Evolutionary conservation across 2,888 invertebrate genomes (phyloP), one percentile per base, ranked within the genome.

Genomic region (Platypus cylindrus): DNA sequence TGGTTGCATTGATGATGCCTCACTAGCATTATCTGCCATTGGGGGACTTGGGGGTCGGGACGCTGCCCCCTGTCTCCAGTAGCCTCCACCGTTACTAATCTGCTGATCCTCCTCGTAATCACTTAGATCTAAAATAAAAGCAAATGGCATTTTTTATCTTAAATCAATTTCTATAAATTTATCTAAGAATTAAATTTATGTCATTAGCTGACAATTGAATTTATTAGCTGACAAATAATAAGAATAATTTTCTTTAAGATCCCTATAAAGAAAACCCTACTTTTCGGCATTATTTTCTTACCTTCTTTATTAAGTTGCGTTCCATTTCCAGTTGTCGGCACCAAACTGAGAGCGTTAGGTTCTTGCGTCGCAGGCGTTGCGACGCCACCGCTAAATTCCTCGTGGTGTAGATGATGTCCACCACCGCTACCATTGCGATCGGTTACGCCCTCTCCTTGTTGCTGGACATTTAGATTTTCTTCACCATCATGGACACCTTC

Each of bases 21-120:
- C 59, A 66, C 75, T 64, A 68, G 71, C 62, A 61, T 70, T 66
- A 63, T 75, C 73, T 45, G 64, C 63, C 60, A 64, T 65, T 45
- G 46, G 67, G 39, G 65, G 63, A 48, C 61, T 60, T 32, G 56
- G 48, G 20, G 65, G 62, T 48, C 75, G 68, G 23, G 70, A 69
- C 26, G 68, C 65, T 34, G 65, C 70, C 38, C 41, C 69, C 58
- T 56, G 69, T 62, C 61, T 55, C 56, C 64, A 62, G 46, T 53
- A 61, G 40, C 59, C 65, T 5, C 40, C 37, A 13, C 37, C 35
- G 40, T 45, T 41, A 28, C 41, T 37, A 32, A 48, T 50, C 9
- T 30, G 24, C 32, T 48, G 53, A 36, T 50, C 49, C 32, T 51
- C 52, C 35, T 52, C 51, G 31, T 59, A 58, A 43, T 56, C 58